Evolutionary conservation across 1,140 invertebrate genomes (phyloP).

Genomic region (Zelostemma sp.): DNA sequence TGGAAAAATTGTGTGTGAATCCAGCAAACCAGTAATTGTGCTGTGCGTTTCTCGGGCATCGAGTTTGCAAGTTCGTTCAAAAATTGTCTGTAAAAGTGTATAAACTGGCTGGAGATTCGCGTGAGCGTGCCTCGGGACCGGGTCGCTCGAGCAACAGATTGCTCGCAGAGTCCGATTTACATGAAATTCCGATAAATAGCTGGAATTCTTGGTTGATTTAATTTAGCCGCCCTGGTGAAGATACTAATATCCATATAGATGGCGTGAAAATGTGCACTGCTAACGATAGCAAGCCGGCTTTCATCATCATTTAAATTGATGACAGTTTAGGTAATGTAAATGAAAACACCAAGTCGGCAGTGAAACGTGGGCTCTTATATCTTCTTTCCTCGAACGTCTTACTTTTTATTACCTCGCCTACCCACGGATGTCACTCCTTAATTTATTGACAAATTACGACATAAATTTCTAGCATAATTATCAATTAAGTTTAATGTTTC

Average conservation of each 20-base stretch:
- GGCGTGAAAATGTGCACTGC: slow-evolving; percentile 48
- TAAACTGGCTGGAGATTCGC: slow-evolving; percentile 7
- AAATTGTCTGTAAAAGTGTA: background rate
- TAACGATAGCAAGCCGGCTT: slow-evolving; percentile 33
- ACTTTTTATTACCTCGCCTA: slow-evolving; percentile 5
- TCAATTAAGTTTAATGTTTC: slow-evolving; percentile 7
- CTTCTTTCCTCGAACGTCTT: slow-evolving; percentile 8
- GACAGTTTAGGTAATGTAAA: slow-evolving; percentile 44
- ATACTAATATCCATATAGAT: slow-evolving; percentile 52
- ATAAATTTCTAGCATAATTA: slow-evolving; percentile 12
- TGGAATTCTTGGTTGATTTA: slow-evolving; percentile 54
- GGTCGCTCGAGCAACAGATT: slow-evolving; percentile 2
- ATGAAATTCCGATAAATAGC: slow-evolving; percentile 55
- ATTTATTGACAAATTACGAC: slow-evolving; percentile 10
- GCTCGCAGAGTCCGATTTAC: slow-evolving; percentile 42
- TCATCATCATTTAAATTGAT: slow-evolving; percentile 56
- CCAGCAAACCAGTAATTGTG: too few relatives aligned
- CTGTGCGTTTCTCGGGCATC: background rate
- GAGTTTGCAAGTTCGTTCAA: background rate
- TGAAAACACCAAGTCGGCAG: slow-evolving; percentile 26
- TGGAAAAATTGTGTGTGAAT: too few relatives aligned
- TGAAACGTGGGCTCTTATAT: slow-evolving; percentile 15
- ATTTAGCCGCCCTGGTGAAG: slow-evolving; percentile 42
- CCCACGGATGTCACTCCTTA: background rate
- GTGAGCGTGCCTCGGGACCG: background rate